phyloP scores from a whole-genome alignment of 1,140 invertebrate species.

The Diabrotica virgifera region DNA sequence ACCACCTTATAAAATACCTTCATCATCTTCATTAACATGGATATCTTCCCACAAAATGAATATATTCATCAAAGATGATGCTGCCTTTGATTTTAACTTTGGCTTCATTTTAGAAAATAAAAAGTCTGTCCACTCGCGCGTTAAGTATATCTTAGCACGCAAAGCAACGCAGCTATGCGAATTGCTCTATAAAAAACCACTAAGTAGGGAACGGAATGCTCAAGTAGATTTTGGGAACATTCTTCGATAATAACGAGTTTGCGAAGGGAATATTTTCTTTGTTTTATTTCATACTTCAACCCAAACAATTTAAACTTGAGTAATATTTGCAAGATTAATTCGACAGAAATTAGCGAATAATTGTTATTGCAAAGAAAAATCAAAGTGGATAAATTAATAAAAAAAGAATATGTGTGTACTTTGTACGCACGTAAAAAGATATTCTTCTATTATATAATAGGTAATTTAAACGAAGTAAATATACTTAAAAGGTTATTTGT shows the following conservation, averaged over 20 bases:
- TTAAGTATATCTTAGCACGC: constrained; percentile 2
- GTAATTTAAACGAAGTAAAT: too few species aligned
- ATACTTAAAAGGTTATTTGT: too few species aligned
- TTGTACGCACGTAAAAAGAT: too few species aligned
- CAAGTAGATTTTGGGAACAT: background rate
- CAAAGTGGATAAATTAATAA: too few species aligned
- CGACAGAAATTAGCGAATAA: too few species aligned
- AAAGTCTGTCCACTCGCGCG: constrained; percentile 1
- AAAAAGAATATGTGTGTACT: too few species aligned
- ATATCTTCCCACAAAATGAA: background rate
- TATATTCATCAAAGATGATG: constrained; percentile 1
- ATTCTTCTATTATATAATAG: too few species aligned
- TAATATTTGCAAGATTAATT: too few species aligned
- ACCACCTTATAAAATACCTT: background rate
- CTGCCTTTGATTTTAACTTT: background rate
- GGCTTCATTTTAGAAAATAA: background rate
- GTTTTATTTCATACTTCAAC: background rate
- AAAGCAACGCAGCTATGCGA: background rate
- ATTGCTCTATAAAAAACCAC: background rate
- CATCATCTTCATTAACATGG: constrained; percentile 2
- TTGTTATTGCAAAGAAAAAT: too few species aligned
- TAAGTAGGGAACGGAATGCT: background rate
- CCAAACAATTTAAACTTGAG: too few species aligned
- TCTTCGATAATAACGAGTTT: background rate
- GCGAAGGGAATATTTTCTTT: background rate